Evolutionary conservation across 2,888 invertebrate species (phyloP).

Genomic region (Argyra leucocephala): DNA sequence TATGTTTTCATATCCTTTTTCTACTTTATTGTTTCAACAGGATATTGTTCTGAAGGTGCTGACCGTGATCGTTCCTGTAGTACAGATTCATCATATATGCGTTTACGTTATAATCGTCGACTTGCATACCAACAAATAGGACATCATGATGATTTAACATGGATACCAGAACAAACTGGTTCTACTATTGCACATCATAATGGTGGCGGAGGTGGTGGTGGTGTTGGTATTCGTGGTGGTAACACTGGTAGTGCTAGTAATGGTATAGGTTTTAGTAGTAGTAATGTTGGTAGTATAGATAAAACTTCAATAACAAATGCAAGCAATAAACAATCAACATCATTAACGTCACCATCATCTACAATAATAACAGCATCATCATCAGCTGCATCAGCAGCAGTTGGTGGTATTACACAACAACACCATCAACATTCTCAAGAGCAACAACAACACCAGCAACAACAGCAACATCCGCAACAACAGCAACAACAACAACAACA

Average conservation of each 20-base stretch:
- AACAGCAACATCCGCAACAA: background rate
- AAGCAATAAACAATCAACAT: background rate
- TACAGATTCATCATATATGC: constrained; percentile 25
- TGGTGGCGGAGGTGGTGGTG: background rate
- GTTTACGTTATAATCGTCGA: constrained; percentile 20
- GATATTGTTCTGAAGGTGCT: constrained; percentile 28
- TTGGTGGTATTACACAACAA: background rate
- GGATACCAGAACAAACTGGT: constrained; percentile 26
- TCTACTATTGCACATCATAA: constrained; percentile 16
- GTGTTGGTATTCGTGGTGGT: background rate
- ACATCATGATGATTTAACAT: constrained; percentile 19
- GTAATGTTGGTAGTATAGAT: background rate
- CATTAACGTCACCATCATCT: background rate
- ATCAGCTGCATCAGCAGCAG: background rate
- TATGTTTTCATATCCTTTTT: background rate
- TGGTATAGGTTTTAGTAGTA: background rate
- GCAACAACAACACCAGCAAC: background rate
- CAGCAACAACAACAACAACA: background rate
- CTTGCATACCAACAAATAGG: constrained; percentile 21
- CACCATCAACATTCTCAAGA: background rate
- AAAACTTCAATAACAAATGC: background rate
- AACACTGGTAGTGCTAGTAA: background rate
- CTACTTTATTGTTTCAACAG: constrained; percentile 20
- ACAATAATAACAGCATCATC: constrained; percentile 4
- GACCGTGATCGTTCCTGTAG: constrained; percentile 27